Conservation (phyloP, 2,113 vertebrate species). For the Tetrao urogallus region DNA sequence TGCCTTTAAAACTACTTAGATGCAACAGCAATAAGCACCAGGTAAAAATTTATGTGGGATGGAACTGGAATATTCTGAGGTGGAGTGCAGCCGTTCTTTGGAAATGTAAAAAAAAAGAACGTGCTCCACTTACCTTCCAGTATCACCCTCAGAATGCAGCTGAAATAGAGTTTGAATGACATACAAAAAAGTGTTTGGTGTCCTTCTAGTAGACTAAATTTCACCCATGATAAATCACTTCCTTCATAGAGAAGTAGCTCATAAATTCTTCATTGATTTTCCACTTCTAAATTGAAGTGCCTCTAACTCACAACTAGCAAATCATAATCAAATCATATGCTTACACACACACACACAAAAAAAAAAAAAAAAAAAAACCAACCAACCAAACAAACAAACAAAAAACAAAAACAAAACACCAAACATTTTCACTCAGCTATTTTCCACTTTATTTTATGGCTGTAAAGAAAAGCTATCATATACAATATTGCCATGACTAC, state of each 20-base stretch:
- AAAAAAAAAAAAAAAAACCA: background rate
- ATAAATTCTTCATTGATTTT: background rate
- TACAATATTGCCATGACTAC: background rate
- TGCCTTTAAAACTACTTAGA: background rate
- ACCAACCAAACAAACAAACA: no score
- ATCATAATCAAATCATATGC: background rate
- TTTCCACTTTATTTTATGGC: background rate
- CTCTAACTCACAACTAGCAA: background rate
- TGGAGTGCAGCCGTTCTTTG: background rate
- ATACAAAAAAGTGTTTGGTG: background rate
- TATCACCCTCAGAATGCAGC: background rate
- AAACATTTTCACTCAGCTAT: background rate
- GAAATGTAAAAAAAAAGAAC: background rate
- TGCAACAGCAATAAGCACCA: fast-evolving
- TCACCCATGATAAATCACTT: background rate
- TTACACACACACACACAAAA: background rate
- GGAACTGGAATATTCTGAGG: background rate
- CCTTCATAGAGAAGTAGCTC: background rate
- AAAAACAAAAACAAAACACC: background rate
- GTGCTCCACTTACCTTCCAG: background rate
- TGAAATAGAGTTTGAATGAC: background rate
- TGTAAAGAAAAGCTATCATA: background rate
- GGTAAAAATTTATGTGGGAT: background rate
- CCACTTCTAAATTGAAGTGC: background rate
- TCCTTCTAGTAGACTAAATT: background rate